Percentiles rank a stretch among this genome's conserved stretches.
Conservation (phyloP, 2,113 vertebrate species). For the Ochotona curzoniae region DNA sequence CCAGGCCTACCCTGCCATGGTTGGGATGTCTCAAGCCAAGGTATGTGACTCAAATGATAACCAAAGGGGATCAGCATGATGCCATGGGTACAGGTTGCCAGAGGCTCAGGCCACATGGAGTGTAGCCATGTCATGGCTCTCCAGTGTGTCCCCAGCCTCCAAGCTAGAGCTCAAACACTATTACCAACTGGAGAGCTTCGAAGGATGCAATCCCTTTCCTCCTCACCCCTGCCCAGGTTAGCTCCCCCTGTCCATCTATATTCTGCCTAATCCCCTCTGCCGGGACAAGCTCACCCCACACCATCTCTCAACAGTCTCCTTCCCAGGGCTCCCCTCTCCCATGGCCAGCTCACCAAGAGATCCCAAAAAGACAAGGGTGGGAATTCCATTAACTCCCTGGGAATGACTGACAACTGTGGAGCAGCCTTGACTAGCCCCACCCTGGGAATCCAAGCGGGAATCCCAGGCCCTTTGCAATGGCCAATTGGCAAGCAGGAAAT, state of each 20-base stretch:
- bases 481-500: background rate
- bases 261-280: background rate
- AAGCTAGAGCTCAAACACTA: background rate
- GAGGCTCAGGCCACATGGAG: background rate
- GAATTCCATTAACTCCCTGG: background rate
- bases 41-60: background rate
- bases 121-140: too few relatives aligned
- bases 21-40: background rate
- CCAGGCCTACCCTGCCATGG: too few relatives aligned
- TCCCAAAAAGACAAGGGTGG: rapidly evolving
- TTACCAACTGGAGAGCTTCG: too few relatives aligned
- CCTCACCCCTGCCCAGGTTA: background rate
- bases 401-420: background rate
- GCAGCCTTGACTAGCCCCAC: background rate
- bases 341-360: background rate
- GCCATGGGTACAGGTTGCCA: rapidly evolving
- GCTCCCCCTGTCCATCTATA: too few relatives aligned
- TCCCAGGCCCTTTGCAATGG: background rate
- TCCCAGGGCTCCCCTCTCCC: background rate
- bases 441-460: background rate
- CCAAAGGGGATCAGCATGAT: rapidly evolving
- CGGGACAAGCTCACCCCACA: background rate
- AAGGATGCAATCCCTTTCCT: rapidly evolving
- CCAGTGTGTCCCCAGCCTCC: rapidly evolving
- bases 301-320: background rate